Evolutionary conservation across 2,888 invertebrate species (phyloP), one percentile per base, ranked within the genome.

Genomic region (Sepioteuthis lessoniana): DNA sequence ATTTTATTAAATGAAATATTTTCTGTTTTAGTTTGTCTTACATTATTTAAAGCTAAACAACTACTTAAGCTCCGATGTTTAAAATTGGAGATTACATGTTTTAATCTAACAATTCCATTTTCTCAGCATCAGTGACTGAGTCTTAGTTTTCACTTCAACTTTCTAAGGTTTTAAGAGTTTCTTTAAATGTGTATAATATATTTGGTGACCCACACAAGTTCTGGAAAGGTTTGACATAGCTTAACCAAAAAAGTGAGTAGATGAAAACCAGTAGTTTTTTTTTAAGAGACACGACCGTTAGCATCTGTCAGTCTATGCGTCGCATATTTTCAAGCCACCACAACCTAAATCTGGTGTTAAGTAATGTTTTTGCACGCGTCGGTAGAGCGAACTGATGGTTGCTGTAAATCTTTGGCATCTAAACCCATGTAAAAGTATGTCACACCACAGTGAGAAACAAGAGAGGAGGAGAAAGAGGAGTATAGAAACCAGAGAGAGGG

Each of bases 301-400:
- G 76, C n/a, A 76, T 76, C 35, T 76, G 16, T 76, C n/a, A 76
- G 13, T 76, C n/a, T 76, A 13, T 76, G 1, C 35, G n/a, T 76
- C 35, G n/a, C 76, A 13, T 35, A n/a, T 35, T 76, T 35, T 76
- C 76, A n/a, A 13, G 2, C 4, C 76, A 55, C 5, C 55, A n/a
- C n/a, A 35, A 76, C 35, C n/a, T n/a, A 76, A 35, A 76, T 76
- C 35, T n/a, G 76, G 16, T 76, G 76, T 55, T 55, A 55, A 55
- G 55, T 76, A 76, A 76, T 76, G 76, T 76, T 76, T 76, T 76
- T 76, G 76, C 76, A 76, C 76, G 76, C n/a, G 76, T 76, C 76
- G 76, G 16, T 35, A n/a, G 76, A 76, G n/a, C 76, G 76, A n/a
- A 76, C 16, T 76, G 76, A n/a, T n/a, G n/a, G 76, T 76, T 35